phyloP scores from a whole-genome alignment of 1,140 invertebrate species.

The Vanessa tameamea region DNA sequence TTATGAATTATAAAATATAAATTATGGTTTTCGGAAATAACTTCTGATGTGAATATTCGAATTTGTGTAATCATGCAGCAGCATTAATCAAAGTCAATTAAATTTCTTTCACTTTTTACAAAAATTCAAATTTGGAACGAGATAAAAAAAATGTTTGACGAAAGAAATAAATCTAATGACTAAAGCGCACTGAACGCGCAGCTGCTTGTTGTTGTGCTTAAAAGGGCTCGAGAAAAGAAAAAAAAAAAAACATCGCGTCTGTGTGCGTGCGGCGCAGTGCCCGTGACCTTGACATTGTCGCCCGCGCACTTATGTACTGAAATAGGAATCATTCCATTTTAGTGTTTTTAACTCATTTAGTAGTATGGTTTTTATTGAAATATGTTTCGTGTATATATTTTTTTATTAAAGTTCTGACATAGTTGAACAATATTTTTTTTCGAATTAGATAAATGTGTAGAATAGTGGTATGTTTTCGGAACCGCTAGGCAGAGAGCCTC shows the following conservation, averaged over 20 bases:
- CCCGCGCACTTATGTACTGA: conserved; percentile 17
- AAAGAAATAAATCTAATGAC: conserved; percentile 39
- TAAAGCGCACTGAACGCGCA: conserved; percentile 40
- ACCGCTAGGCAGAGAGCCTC: too few relatives aligned
- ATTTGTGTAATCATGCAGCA: neutral
- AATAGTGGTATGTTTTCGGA: too few relatives aligned
- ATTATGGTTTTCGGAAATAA: neutral
- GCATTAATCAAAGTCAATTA: conserved; percentile 26
- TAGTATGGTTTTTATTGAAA: too few relatives aligned
- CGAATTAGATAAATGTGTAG: too few relatives aligned
- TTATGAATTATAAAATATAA: too few relatives aligned
- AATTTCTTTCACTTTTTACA: neutral
- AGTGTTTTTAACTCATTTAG: neutral
- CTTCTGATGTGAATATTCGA: neutral
- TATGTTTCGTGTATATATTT: too few relatives aligned
- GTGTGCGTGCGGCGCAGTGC: conserved; percentile 36
- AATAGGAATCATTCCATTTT: conserved; percentile 23
- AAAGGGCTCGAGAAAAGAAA: conserved; percentile 41
- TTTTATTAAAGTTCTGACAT: too few relatives aligned
- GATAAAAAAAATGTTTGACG: conserved; percentile 12
- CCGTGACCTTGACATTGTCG: conserved; percentile 59
- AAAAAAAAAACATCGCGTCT: conserved; percentile 39
- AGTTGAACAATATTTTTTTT: too few relatives aligned
- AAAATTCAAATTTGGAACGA: conserved; percentile 15
- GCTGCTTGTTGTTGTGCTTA: conserved; percentile 44